Conservation (phyloP, 2,113 vertebrate species). For the Rhegmatorhina hoffmannsi region DNA sequence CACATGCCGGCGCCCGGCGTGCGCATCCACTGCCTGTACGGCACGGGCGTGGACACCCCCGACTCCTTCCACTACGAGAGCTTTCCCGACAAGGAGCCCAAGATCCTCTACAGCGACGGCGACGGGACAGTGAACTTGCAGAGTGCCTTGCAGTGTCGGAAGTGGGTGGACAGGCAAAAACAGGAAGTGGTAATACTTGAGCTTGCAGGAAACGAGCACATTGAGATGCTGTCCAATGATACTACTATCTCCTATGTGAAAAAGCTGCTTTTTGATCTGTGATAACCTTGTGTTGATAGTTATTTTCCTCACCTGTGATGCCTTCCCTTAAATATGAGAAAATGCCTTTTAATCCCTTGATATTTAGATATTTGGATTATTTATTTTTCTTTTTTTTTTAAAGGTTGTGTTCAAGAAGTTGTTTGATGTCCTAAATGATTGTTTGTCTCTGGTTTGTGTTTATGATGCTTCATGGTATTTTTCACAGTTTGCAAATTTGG, state of each 20-base stretch:
- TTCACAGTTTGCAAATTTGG: not conserved
- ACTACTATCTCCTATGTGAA: slow-evolving; percentile 90
- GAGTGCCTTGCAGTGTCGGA: slow-evolving; percentile 85
- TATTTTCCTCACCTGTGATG: slow-evolving; percentile 42
- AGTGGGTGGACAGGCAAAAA: slow-evolving; percentile 82
- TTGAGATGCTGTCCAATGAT: slow-evolving; percentile 87
- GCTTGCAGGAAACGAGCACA: slow-evolving; percentile 88
- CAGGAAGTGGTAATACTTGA: slow-evolving; percentile 80
- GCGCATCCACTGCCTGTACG: slow-evolving; percentile 89
- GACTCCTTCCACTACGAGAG: slow-evolving; percentile 84
- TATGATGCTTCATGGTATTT: not conserved
- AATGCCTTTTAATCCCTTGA: slow-evolving; percentile 44
- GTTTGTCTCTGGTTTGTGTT: slow-evolving; percentile 30
- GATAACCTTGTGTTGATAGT: slow-evolving; percentile 32
- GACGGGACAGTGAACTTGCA: slow-evolving; percentile 94
- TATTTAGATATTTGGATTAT: slow-evolving; percentile 57
- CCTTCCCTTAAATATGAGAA: slow-evolving; percentile 39
- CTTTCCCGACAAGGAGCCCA: slow-evolving; percentile 92
- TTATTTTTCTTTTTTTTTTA: slow-evolving; percentile 37
- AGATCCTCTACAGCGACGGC: slow-evolving; percentile 80
- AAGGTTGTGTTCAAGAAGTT: slow-evolving; percentile 18
- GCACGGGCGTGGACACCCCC: slow-evolving; percentile 82
- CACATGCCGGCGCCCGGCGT: slow-evolving; percentile 82
- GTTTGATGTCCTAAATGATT: not conserved
- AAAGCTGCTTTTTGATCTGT: slow-evolving; percentile 80